phyloP scores from a whole-genome alignment of 2,888 invertebrate species.

The Pherbina coryleti region DNA sequence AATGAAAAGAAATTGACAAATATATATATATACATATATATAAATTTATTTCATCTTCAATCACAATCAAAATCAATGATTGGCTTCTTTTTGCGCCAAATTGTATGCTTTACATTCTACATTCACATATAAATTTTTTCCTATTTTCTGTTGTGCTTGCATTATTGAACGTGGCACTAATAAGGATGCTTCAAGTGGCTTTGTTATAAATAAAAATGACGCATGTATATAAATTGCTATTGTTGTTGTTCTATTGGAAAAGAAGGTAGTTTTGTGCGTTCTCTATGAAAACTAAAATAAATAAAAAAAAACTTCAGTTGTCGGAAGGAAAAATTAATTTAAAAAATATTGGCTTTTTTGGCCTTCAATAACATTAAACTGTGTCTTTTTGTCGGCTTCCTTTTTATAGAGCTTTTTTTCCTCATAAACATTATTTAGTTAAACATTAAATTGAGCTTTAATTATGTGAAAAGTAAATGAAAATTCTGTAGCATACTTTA shows the following conservation, averaged over 20 bases:
- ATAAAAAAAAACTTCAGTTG: too few species aligned
- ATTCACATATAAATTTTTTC: not conserved
- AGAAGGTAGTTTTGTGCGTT: too few species aligned
- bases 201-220: not conserved
- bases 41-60: slow-evolving; percentile 30
- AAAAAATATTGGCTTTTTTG: not conserved
- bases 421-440: too few species aligned
- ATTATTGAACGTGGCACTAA: not conserved
- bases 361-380: not conserved
- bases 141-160: not conserved
- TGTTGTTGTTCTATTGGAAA: not conserved
- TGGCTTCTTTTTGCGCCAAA: slow-evolving; percentile 30
- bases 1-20: slow-evolving; percentile 25
- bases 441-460: too few species aligned
- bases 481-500: too few species aligned
- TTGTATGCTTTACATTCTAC: slow-evolving; percentile 1
- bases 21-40: too few species aligned
- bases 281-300: too few species aligned
- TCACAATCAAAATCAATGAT: slow-evolving; percentile 30
- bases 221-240: not conserved
- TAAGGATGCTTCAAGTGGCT: not conserved
- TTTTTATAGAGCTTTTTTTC: too few species aligned
- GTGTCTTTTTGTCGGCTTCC: too few species aligned
- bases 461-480: too few species aligned
- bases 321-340: not conserved